Conservation (phyloP, 2,113 vertebrate species). For the Mastomys natalensis region DNA sequence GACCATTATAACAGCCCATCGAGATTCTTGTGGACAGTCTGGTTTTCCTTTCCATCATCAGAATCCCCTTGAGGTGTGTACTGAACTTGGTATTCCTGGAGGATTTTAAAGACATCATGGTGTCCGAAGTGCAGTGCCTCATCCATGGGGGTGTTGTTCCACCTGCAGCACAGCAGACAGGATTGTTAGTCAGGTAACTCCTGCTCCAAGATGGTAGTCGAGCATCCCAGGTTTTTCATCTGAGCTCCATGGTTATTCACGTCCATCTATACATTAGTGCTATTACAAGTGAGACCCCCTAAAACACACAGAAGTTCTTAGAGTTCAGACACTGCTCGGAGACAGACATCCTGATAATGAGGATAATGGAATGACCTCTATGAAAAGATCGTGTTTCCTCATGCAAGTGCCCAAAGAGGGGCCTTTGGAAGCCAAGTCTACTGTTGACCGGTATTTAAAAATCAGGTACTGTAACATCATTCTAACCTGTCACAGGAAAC, state of each 20-base stretch:
- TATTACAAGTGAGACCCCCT: neutral
- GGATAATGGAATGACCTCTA: neutral
- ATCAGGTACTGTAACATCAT: neutral
- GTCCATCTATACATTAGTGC: neutral
- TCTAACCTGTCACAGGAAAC: constrained; percentile 1
- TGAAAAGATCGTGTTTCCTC: neutral
- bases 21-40: constrained; percentile 94
- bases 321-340: constrained; percentile 14
- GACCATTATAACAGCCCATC: constrained; percentile 93
- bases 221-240: neutral
- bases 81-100: constrained; percentile 95
- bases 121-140: constrained; percentile 99
- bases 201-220: neutral
- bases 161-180: constrained; percentile 86
- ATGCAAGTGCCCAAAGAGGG: neutral
- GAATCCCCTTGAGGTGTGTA: constrained; percentile 92
- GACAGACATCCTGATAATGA: neutral
- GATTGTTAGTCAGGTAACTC: neutral
- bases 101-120: constrained; percentile 97
- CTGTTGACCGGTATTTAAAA: neutral
- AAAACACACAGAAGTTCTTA: neutral
- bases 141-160: constrained; percentile 99
- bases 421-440: neutral
- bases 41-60: constrained; percentile 87
- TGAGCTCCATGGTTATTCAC: neutral